phyloP scores from a whole-genome alignment of 1,140 invertebrate species.

The Odontomachus brunneus region DNA sequence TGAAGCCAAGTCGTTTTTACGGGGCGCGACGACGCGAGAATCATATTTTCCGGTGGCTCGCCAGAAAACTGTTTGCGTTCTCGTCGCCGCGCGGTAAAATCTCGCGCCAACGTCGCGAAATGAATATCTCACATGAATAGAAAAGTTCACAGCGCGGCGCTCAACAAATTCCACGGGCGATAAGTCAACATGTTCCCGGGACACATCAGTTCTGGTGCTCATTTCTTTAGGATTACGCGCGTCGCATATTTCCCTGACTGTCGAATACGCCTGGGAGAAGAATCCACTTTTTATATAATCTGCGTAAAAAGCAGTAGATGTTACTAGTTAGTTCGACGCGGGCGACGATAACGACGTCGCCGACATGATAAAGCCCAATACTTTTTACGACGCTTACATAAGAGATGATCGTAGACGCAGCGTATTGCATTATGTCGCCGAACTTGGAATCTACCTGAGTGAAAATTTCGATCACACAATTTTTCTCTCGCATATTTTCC shows the following conservation, averaged over 20 bases:
- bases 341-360: background rate
- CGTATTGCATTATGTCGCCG: background rate
- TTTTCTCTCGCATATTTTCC: too few species aligned
- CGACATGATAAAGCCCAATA: background rate
- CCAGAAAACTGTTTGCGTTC: constrained; percentile 26
- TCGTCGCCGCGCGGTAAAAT: constrained; percentile 17
- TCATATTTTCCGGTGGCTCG: constrained; percentile 39
- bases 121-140: constrained; percentile 13
- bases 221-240: constrained; percentile 44
- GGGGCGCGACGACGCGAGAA: constrained; percentile 35
- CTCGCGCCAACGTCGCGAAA: constrained; percentile 30
- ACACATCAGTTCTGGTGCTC: constrained; percentile 36
- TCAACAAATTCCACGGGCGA: constrained; percentile 25
- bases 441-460: background rate
- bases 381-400: constrained; percentile 1
- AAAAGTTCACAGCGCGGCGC: constrained; percentile 20
- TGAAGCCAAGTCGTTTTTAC: constrained; percentile 55
- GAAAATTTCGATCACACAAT: too few species aligned
- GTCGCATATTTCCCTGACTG: background rate
- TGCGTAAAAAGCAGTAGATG: constrained; percentile 25
- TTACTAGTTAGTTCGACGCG: background rate
- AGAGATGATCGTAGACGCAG: background rate
- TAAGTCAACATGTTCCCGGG: constrained; percentile 26
- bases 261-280: background rate
- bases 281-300: constrained; percentile 32